A percentile compares a stretch with the other conserved stretches of the same genome.
Conservation (phyloP, 2,113 vertebrate species). For the Ictalurus furcatus region DNA sequence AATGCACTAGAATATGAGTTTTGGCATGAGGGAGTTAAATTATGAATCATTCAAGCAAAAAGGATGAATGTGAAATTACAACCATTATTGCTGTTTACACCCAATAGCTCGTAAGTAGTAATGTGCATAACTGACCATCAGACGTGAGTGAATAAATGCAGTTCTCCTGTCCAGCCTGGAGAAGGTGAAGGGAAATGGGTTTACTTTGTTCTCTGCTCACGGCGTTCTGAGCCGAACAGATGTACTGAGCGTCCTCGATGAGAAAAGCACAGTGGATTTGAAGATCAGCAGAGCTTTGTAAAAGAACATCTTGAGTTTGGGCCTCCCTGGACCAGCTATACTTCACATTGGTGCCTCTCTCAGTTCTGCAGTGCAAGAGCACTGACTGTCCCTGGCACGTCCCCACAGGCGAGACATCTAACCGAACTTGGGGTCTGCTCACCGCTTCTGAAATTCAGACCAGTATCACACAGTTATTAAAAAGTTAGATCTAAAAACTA, state of each 20-base stretch:
- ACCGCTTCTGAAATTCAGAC: constrained; percentile 60
- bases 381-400: constrained; percentile 66
- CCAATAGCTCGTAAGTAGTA: background rate
- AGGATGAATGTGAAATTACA: background rate
- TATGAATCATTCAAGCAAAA: background rate
- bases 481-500: background rate
- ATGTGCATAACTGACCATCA: constrained; percentile 54
- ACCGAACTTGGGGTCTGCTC: constrained; percentile 60
- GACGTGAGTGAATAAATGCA: constrained; percentile 63
- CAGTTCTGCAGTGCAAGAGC: constrained; percentile 60
- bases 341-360: constrained; percentile 53
- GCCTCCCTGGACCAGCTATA: constrained; percentile 66
- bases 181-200: constrained; percentile 54
- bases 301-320: background rate
- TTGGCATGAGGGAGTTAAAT: background rate
- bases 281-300: constrained; percentile 53
- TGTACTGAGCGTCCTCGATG: constrained; percentile 46
- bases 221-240: constrained; percentile 63
- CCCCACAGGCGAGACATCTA: constrained; percentile 50
- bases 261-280: constrained; percentile 57
- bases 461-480: background rate
- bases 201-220: constrained; percentile 60
- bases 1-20: background rate
- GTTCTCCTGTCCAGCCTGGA: constrained; percentile 50
- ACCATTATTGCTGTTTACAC: background rate